Evolutionary conservation across 2,797 vertebrate genomes (phyloP), one percentile per base, ranked within the genome.

Genomic region (Pteropus rufus): DNA sequence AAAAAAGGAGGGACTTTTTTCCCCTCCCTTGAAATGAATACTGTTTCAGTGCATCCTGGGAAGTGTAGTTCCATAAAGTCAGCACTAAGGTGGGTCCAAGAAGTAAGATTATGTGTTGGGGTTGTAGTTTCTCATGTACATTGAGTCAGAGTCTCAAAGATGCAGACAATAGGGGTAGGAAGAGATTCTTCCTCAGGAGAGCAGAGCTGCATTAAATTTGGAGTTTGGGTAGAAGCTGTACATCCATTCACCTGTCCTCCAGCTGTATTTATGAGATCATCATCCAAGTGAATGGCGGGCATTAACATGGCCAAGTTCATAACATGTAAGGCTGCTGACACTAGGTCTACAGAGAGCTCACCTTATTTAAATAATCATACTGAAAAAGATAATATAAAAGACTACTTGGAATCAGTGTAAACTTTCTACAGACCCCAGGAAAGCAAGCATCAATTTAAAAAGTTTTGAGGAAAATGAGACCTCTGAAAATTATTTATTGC

Each of bases 401-500:
- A 80, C 65, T 46, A 5, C 58, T 72, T 82, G n/a, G 34, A 81
- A 64, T 64, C 36, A 70, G 46, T 77, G 64, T 41, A 19, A 94
- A 80, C 79, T 15, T 54, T 49, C 67, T 54, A 5, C 8, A 64
- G 49, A 69, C 6, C 6, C 34, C 36, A 52, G 19, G 31, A 69
- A 93, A 88, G 46, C 21, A 21, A 88, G 18, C 31, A 26, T 76
- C 26, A 31, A 15, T 70, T 60, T 89, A 91, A 89, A 85, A 76
- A 80, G 4, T 81, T 77, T 34, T 72, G n/a, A 88, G 80, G 80
- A 91, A 89, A 94, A 80, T 69, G 3, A 83, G 18, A 70, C 29
- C 52, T 93, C 23, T 87, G 46, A 95, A 96, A 90, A 92, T 84
- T 41, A 56, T 67, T 39, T 60, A 31, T 54, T 95, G 19, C 15